Evolutionary conservation across 2,888 invertebrate genomes (phyloP).

Genomic region (Anthophora plumipes): DNA sequence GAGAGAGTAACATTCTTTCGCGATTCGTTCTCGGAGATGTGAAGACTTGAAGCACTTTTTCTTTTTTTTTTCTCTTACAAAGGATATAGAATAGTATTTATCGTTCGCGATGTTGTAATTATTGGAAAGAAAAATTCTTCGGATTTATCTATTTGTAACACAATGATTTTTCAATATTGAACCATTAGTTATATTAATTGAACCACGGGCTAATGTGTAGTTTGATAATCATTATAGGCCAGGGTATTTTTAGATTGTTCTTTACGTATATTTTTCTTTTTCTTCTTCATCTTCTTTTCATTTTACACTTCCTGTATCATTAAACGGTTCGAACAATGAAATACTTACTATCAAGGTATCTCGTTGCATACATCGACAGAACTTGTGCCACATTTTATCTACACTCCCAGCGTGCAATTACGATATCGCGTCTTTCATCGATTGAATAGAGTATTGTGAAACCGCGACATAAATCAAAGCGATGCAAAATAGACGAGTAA

Average conservation of each 20-base stretch:
- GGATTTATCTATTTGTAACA: neutral
- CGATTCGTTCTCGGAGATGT: neutral
- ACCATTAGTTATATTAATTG: neutral
- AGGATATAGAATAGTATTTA: neutral
- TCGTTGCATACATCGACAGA: neutral
- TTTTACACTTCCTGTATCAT: constrained; percentile 21
- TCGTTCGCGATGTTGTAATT: neutral
- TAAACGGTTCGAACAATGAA: constrained; percentile 20
- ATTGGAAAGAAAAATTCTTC: neutral
- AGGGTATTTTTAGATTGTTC: neutral
- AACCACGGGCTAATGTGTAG: neutral
- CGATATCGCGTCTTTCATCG: constrained; percentile 13
- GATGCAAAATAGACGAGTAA: neutral
- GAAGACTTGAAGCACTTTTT: neutral
- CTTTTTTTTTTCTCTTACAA: neutral
- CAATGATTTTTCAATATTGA: neutral
- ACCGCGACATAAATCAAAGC: constrained; percentile 13
- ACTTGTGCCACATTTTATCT: constrained; percentile 3
- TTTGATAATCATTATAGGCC: neutral
- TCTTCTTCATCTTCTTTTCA: neutral
- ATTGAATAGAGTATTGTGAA: constrained; percentile 10
- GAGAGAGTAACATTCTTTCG: neutral
- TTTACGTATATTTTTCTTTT: neutral
- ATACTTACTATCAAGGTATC: neutral
- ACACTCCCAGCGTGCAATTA: neutral